Percentiles rank a stretch among this genome's conserved stretches.
phyloP scores from a whole-genome alignment of 2,797 vertebrate species.

The Lycodopsis pacificus region DNA sequence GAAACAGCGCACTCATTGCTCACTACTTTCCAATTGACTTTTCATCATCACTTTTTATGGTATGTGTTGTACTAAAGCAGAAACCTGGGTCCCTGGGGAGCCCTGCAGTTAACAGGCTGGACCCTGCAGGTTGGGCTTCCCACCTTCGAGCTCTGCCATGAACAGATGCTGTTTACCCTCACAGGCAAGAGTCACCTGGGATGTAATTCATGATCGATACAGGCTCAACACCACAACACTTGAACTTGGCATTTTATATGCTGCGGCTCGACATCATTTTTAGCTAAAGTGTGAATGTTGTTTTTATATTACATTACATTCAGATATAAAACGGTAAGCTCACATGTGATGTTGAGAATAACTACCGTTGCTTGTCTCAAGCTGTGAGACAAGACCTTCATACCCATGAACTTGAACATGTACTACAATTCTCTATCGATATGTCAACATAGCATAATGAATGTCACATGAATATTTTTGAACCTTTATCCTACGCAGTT shows the following conservation, averaged over 20 bases:
- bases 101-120: slow-evolving; percentile 38
- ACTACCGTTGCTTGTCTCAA: neutral
- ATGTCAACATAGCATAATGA: neutral
- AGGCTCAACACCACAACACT: slow-evolving; percentile 26
- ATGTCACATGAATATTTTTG: neutral
- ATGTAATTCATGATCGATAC: slow-evolving; percentile 39
- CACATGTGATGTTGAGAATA: neutral
- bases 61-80: slow-evolving; percentile 31
- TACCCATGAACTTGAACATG: neutral
- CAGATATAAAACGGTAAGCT: neutral
- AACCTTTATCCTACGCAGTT: neutral
- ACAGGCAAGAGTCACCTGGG: slow-evolving; percentile 41
- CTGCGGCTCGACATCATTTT: neutral
- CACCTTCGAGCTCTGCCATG: neutral
- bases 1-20: slow-evolving; percentile 61
- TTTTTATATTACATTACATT: neutral
- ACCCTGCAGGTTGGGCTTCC: slow-evolving; percentile 13
- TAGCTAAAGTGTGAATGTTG: neutral
- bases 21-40: slow-evolving; percentile 53
- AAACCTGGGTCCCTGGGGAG: slow-evolving; percentile 30
- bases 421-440: neutral
- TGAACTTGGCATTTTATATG: slow-evolving; percentile 25
- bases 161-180: slow-evolving; percentile 48
- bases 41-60: slow-evolving; percentile 73
- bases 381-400: neutral